These are phyloP conservation scores for Centropyge bicolor DNA, from an alignment of 2,797 vertebrate genomes.

Conservation along the genomic window DNA sequence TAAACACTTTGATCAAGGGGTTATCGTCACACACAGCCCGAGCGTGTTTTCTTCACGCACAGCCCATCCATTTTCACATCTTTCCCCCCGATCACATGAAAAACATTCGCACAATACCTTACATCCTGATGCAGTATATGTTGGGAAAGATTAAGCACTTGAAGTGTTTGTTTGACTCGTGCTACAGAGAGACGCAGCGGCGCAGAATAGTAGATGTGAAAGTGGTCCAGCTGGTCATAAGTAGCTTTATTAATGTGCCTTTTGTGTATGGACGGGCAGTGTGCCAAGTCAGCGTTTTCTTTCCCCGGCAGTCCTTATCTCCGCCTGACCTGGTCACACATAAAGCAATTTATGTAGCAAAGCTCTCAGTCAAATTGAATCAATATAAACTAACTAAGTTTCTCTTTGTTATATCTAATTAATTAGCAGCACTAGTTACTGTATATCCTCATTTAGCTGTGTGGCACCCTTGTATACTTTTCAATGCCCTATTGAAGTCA, in stretches of 20 bases:
- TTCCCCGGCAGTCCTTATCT: constrained; percentile 45
- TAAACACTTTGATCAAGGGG: background rate
- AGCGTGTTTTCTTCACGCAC: constrained; percentile 18
- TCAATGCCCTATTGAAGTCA: constrained; percentile 42
- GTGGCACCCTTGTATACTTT: constrained; percentile 40
- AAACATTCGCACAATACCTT: constrained; percentile 52
- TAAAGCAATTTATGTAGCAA: constrained; percentile 30
- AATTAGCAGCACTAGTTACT: constrained; percentile 38
- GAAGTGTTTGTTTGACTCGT: constrained; percentile 62
- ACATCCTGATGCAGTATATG: constrained; percentile 50
- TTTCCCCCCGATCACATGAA: constrained; percentile 20
- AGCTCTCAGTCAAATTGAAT: constrained; percentile 41
- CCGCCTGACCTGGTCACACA: constrained; percentile 45
- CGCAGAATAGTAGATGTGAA: constrained; percentile 25
- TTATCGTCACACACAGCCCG: background rate
- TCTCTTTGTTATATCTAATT: constrained; percentile 53
- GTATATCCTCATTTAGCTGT: constrained; percentile 20
- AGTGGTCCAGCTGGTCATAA: constrained; percentile 53
- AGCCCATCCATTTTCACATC: constrained; percentile 19
- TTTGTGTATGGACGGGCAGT: constrained; percentile 63
- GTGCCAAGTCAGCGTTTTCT: constrained; percentile 64
- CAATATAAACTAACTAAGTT: constrained; percentile 40
- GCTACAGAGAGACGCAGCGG: constrained; percentile 28
- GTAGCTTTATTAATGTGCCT: constrained; percentile 70
- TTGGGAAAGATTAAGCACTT: constrained; percentile 51